These are phyloP conservation scores for Lamprologus lemairii DNA, from an alignment of 2,113 vertebrate genomes.

Conservation along the genomic window DNA sequence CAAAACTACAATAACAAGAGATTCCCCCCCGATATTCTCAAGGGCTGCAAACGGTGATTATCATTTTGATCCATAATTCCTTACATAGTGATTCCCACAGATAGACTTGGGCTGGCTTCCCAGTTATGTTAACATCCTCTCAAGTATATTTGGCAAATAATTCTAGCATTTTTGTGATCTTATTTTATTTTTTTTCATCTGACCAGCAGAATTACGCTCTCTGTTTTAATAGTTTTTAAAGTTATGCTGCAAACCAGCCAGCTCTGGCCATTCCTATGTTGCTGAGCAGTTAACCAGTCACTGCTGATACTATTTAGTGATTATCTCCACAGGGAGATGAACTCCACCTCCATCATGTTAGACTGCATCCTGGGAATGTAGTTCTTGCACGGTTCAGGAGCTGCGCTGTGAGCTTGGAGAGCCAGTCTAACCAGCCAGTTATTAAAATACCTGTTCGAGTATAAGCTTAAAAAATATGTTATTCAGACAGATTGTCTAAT, in stretches of 20 bases:
- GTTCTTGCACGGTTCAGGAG: neutral
- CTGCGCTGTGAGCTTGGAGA: neutral
- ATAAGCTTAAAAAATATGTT: neutral
- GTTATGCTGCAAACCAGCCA: neutral
- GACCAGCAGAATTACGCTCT: neutral
- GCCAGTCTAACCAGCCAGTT: neutral
- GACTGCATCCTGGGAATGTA: neutral
- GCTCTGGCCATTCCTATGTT: neutral
- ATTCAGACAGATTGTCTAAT: neutral
- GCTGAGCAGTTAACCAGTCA: neutral
- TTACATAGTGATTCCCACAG: neutral
- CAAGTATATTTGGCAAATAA: neutral
- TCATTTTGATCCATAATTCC: neutral
- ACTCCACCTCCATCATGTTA: neutral
- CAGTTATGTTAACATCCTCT: neutral
- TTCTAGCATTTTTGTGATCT: neutral
- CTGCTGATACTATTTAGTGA: neutral
- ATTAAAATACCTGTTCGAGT: neutral
- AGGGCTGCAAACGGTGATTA: neutral
- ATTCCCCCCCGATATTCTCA: rapidly evolving
- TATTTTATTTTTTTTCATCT: neutral
- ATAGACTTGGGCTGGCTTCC: neutral
- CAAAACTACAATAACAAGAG: neutral
- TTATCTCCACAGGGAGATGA: neutral
- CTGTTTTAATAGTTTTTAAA: neutral